Conservation (phyloP, 2,797 vertebrate genomes). For the Xiphorhynchus erythropygius region DNA sequence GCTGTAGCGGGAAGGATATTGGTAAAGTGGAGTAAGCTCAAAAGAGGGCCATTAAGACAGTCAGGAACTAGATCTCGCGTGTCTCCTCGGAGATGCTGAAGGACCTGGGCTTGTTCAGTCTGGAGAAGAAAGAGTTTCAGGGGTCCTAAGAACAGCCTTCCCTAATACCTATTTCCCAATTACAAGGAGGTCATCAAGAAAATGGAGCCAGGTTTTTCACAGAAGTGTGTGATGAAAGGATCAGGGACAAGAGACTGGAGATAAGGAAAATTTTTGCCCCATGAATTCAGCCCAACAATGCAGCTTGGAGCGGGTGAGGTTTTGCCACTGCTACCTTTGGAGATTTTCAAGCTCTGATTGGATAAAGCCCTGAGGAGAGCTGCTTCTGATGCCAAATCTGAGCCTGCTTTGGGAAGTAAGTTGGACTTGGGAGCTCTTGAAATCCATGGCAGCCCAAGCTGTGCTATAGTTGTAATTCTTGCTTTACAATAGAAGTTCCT, state of each 20-base stretch:
- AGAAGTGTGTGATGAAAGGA: neutral
- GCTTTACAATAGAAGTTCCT: neutral
- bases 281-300: neutral
- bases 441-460: neutral
- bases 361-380: neutral
- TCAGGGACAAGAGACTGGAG: neutral
- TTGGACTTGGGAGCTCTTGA: neutral
- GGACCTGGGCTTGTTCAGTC: neutral
- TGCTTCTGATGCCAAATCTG: neutral
- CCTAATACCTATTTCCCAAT: neutral
- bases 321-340: neutral
- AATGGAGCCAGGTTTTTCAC: neutral
- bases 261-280: neutral
- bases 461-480: neutral
- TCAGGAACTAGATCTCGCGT: neutral
- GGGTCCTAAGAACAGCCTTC: neutral
- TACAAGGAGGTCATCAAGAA: neutral
- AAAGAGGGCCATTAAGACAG: neutral
- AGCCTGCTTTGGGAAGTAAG: neutral
- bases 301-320: neutral
- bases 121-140: neutral
- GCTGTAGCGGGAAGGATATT: fast-evolving
- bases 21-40: neutral
- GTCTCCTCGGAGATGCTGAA: neutral
- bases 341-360: neutral